Percentiles rank a stretch among this genome's conserved stretches.
Conservation (phyloP, 2,113 vertebrate genomes). For the Anarrhichthys ocellatus region DNA sequence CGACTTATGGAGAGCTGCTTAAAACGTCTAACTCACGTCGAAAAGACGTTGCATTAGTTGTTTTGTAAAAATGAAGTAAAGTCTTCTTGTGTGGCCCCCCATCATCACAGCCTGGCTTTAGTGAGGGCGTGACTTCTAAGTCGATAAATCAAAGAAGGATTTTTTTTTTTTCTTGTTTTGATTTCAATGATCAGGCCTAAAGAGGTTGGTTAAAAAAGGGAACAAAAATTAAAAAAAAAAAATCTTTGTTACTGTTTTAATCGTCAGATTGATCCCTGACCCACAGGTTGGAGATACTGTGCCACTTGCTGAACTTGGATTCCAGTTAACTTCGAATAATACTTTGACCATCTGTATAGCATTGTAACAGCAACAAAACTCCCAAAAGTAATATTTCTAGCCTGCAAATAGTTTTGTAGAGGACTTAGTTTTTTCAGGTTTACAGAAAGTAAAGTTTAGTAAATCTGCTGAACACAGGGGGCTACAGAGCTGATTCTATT, state of each 20-base stretch:
- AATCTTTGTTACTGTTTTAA: background rate
- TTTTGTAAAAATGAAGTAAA: background rate
- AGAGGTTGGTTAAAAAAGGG: background rate
- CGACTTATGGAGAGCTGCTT: background rate
- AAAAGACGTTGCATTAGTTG: background rate
- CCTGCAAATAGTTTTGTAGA: background rate
- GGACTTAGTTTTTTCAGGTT: background rate
- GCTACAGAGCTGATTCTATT: background rate
- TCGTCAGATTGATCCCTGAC: background rate
- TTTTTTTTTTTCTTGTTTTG: background rate
- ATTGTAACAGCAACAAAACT: background rate
- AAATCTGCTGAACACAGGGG: background rate
- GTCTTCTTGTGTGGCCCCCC: background rate
- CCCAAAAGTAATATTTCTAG: background rate
- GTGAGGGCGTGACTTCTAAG: background rate
- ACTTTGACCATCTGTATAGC: background rate
- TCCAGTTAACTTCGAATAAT: background rate
- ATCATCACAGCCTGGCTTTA: background rate
- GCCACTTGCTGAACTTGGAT: background rate
- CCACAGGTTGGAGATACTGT: background rate
- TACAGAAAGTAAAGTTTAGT: background rate
- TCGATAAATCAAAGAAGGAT: background rate
- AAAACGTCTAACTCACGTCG: background rate
- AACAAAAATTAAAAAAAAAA: background rate
- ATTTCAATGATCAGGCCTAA: background rate